These are phyloP conservation scores for Psephotus haematonotus DNA, from an alignment of 2,113 vertebrate species.

Conservation along the genomic window DNA sequence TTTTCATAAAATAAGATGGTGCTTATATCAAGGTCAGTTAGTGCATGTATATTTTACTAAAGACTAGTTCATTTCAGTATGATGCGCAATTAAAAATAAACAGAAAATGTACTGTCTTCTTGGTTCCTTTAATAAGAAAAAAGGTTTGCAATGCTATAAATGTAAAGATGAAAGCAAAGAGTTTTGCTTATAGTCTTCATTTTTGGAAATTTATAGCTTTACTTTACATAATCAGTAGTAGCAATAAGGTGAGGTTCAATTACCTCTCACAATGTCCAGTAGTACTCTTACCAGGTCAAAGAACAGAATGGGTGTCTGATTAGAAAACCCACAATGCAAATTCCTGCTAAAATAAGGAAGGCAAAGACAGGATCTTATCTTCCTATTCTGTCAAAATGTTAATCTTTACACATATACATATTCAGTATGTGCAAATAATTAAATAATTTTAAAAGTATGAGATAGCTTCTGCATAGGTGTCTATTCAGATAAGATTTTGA, in stretches of 20 bases:
- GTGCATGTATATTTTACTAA: background rate
- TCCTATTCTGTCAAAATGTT: background rate
- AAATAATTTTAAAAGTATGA: background rate
- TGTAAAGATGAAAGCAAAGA: background rate
- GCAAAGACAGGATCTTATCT: conserved; percentile 13
- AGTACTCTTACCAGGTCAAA: background rate
- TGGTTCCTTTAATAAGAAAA: background rate
- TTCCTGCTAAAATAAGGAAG: conserved; percentile 25
- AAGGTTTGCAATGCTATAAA: background rate
- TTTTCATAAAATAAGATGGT: background rate
- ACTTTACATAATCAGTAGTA: background rate
- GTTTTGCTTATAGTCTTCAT: background rate
- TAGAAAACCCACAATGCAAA: background rate
- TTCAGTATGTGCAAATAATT: background rate
- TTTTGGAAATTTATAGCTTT: background rate
- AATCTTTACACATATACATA: background rate
- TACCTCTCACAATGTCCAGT: conserved; percentile 14
- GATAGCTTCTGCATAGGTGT: fast-evolving
- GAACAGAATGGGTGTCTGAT: background rate
- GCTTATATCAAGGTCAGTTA: background rate
- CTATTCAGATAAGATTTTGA: background rate
- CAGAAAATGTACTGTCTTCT: background rate
- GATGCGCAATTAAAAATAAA: background rate
- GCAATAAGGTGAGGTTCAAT: background rate
- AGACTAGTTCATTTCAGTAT: background rate